phyloP scores from a whole-genome alignment of 2,113 vertebrate species.

The Melanerpes formicivorus region DNA sequence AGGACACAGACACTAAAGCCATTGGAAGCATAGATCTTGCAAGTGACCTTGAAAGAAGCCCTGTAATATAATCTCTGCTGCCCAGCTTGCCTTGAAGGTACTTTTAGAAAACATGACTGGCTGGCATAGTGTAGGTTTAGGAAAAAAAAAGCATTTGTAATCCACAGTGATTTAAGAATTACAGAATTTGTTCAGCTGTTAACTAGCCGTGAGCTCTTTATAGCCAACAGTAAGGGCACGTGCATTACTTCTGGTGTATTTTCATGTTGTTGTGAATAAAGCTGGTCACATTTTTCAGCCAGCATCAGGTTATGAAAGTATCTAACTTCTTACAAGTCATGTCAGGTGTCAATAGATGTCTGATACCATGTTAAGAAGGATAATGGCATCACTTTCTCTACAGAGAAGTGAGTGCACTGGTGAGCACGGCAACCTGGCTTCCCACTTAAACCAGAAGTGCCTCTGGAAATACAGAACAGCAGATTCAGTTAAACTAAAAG shows the following conservation, averaged over 20 bases:
- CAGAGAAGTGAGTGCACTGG: not conserved
- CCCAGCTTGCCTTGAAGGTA: not conserved
- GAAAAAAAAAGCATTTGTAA: conserved; percentile 13
- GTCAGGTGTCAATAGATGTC: not conserved
- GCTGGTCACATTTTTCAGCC: not conserved
- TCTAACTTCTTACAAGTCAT: not conserved
- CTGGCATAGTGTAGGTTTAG: not conserved
- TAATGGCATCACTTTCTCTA: not conserved
- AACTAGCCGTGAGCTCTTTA: not conserved
- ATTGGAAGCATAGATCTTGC: not conserved
- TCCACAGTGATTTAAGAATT: conserved; percentile 22
- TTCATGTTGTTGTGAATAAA: not conserved
- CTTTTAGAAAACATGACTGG: not conserved
- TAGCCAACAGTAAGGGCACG: rapidly evolving
- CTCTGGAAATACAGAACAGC: not conserved
- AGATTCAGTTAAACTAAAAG: not conserved
- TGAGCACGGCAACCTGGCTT: not conserved
- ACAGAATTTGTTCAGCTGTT: not conserved
- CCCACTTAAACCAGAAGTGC: not conserved
- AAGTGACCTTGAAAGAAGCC: conserved; percentile 13
- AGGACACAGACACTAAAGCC: not conserved
- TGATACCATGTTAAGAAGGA: not conserved
- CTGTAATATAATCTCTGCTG: not conserved
- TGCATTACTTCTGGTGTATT: not conserved
- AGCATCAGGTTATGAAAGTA: not conserved